phyloP scores from a whole-genome alignment of 2,797 vertebrate genomes.

The Peromyscus aztecus region DNA sequence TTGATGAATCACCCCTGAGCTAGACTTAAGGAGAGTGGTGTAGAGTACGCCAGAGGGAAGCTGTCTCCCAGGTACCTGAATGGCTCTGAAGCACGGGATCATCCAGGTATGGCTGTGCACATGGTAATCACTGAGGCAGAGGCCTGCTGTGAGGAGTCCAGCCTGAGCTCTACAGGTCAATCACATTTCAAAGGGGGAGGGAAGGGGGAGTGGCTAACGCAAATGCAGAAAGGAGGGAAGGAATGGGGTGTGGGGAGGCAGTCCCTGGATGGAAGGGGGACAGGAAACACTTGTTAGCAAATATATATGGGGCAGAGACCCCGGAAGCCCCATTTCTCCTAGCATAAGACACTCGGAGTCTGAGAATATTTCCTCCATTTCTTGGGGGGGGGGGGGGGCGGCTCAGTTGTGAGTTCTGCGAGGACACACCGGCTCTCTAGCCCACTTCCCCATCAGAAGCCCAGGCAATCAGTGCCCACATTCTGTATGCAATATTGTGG shows the following conservation, averaged over 20 bases:
- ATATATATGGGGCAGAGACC: neutral
- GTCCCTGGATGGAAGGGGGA: neutral
- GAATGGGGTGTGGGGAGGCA: neutral
- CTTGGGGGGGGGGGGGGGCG: neutral
- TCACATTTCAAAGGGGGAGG: neutral
- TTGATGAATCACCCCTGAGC: neutral
- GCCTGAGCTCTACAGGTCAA: neutral
- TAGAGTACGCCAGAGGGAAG: neutral
- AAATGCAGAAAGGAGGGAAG: neutral
- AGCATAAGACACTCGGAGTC: neutral
- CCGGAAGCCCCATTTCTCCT: neutral
- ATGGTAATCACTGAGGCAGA: neutral
- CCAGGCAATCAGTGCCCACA: neutral
- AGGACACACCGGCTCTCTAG: neutral
- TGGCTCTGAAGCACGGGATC: neutral
- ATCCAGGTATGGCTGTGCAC: neutral
- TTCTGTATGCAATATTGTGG: neutral
- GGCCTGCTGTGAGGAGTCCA: neutral
- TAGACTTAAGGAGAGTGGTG: neutral
- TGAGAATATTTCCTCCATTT: neutral
- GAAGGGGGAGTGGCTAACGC: too few relatives aligned
- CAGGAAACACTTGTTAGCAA: neutral
- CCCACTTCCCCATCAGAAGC: neutral
- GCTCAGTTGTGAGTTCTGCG: neutral
- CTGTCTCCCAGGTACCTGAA: neutral